phyloP scores from a whole-genome alignment of 2,888 invertebrate species.

The Cheilosia vernalis region DNA sequence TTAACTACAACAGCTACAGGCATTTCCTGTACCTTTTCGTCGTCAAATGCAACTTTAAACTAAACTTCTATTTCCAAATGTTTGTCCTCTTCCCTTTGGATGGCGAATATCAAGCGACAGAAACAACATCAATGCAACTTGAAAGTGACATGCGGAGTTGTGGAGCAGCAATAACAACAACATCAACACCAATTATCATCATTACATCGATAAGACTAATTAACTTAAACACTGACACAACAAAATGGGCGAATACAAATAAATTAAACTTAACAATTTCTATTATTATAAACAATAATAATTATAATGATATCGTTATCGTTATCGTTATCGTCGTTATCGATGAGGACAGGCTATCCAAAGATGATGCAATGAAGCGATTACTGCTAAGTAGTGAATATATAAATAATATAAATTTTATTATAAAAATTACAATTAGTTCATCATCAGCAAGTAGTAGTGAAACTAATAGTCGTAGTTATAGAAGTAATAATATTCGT shows the following conservation, averaged over 20 bases:
- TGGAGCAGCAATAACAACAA: constrained; percentile 21
- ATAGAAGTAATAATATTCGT: constrained; percentile 44
- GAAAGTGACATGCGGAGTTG: constrained; percentile 5
- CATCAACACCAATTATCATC: constrained; percentile 40
- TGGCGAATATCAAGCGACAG: background rate
- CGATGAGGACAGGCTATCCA: constrained; percentile 50
- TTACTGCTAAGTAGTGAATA: constrained; percentile 70
- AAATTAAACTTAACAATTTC: constrained; percentile 28
- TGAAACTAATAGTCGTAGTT: constrained; percentile 40
- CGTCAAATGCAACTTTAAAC: constrained; percentile 22
- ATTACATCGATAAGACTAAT: constrained; percentile 73
- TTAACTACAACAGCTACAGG: constrained; percentile 29
- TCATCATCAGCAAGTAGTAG: constrained; percentile 61
- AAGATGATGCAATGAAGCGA: constrained; percentile 58
- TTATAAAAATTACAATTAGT: constrained; percentile 54
- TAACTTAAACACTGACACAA: constrained; percentile 44
- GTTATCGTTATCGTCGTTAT: constrained; percentile 10
- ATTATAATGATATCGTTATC: constrained; percentile 26
- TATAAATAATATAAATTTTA: constrained; percentile 51
- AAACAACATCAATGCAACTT: background rate
- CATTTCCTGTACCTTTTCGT: constrained; percentile 53
- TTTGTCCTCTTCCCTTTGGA: constrained; percentile 24
- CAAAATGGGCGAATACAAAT: constrained; percentile 61
- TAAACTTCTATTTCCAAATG: constrained; percentile 6
- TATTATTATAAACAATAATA: constrained; percentile 31